These are phyloP conservation scores for Drosophila meridionalis DNA, from an alignment of 2,888 invertebrate species.

Conservation along the genomic window DNA sequence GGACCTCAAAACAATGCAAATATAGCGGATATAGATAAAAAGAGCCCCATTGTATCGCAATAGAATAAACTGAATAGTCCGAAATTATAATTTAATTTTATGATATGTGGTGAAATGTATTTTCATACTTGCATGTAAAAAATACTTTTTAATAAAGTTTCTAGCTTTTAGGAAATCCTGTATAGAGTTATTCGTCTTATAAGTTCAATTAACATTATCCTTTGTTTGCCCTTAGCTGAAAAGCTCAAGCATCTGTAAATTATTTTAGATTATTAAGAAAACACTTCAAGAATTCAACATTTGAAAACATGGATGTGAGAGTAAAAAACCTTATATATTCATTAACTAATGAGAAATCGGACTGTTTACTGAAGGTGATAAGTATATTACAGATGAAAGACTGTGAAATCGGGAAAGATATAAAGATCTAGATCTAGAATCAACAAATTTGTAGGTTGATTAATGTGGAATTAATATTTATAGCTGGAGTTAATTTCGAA, in stretches of 20 bases:
- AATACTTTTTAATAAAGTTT: constrained; percentile 76
- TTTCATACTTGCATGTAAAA: constrained; percentile 80
- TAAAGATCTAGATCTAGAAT: no score
- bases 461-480: no score
- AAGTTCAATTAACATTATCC: not conserved
- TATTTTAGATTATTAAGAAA: not conserved
- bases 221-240: not conserved
- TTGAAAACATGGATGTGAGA: not conserved
- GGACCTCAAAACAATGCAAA: constrained; percentile 86
- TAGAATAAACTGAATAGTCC: constrained; percentile 84
- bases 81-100: constrained; percentile 57
- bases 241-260: not conserved
- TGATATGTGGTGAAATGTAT: constrained; percentile 79
- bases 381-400: not conserved
- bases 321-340: not conserved
- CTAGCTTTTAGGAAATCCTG: constrained; percentile 69
- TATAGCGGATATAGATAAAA: constrained; percentile 90
- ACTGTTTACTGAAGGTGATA: not conserved
- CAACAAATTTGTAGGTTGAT: no score
- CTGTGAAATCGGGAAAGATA: not conserved
- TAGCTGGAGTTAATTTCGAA: no score
- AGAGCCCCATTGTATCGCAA: constrained; percentile 93
- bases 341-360: not conserved
- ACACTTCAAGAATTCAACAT: not conserved
- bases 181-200: constrained; percentile 9